Evolutionary conservation across 2,113 vertebrate genomes (phyloP), one percentile per base, ranked within the genome.

Genomic region (Picathartes gymnocephalus): DNA sequence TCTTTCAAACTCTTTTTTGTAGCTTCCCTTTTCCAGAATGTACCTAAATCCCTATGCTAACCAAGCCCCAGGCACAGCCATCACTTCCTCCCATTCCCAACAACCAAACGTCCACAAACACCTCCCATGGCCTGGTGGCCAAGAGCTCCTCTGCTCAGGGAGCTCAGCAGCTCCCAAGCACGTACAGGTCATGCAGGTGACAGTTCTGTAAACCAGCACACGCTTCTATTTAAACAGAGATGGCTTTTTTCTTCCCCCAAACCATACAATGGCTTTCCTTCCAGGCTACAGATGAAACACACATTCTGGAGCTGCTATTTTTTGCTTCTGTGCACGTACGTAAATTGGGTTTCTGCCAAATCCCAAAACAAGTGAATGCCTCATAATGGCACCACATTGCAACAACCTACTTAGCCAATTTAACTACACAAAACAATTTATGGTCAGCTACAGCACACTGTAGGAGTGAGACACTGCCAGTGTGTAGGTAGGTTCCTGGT

Each of bases 301-400:
- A 57, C 69, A 80, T 74, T 88, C 66, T 73, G 66, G 54, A 79
- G 70, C 45, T 93, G 88, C 2, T 76, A 88, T 86, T 94, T 96
- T 96, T 88, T 73, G 58, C 92, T 83, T 83, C 82, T 88, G 79
- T 47, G 76, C 90, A 94, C 18, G 1, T 70, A 88, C 31, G 77
- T 79, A 80, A 94, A 80, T 54, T 54, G 90, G 74, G 71, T 50
- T 90, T 44, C 96, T 86, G 92, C 93, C 93, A 96, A 90, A 93
- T 60, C 72, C 82, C 76, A 51, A 81, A 86, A 40, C 68, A 86
- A 86, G 51, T 15, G 76, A 90, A 86, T 39, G 76, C 47, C 51
- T 94, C 90, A 80, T 61, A 61, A 90, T 28, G 56, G 90, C 88
- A 96, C 85, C 68, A 86, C 76, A 71, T 24, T 86, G 82, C 79